These are phyloP conservation scores for Gymnogyps californianus DNA, from an alignment of 2,113 vertebrate species.

Conservation along the genomic window DNA sequence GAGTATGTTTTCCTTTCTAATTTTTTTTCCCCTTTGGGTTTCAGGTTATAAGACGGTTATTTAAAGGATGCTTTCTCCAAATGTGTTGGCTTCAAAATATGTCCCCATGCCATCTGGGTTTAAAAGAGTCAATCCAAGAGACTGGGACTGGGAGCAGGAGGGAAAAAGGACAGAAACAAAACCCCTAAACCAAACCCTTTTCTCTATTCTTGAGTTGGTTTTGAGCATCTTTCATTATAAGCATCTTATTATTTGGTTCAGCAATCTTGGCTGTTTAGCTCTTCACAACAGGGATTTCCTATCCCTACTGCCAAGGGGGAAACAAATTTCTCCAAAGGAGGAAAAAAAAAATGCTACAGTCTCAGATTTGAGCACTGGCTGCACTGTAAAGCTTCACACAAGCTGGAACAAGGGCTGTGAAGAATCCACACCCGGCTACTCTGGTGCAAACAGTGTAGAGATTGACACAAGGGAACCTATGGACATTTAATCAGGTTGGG, in stretches of 20 bases:
- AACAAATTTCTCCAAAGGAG: not conserved
- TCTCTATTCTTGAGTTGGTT: not conserved
- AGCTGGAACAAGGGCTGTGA: not conserved
- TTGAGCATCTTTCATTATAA: not conserved
- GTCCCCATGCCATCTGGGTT: not conserved
- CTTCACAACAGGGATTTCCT: not conserved
- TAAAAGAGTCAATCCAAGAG: not conserved
- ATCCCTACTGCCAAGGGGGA: not conserved
- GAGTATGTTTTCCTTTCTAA: not conserved
- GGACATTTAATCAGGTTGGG: not conserved
- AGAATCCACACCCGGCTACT: not conserved
- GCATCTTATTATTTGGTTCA: constrained; percentile 7
- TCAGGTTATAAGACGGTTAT: not conserved
- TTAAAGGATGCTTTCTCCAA: not conserved
- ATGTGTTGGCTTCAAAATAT: not conserved
- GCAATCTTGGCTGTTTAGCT: not conserved
- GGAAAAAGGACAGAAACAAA: not conserved
- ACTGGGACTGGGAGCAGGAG: not conserved
- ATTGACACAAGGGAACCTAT: not conserved
- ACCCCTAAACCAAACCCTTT: not conserved
- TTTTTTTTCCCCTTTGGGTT: constrained; percentile 12
- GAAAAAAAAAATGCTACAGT: not conserved
- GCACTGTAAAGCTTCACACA: not conserved
- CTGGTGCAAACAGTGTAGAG: not conserved
- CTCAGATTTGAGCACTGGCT: not conserved